Evolutionary conservation across 2,113 vertebrate genomes (phyloP).

Genomic region (Ovibos moschatus): DNA sequence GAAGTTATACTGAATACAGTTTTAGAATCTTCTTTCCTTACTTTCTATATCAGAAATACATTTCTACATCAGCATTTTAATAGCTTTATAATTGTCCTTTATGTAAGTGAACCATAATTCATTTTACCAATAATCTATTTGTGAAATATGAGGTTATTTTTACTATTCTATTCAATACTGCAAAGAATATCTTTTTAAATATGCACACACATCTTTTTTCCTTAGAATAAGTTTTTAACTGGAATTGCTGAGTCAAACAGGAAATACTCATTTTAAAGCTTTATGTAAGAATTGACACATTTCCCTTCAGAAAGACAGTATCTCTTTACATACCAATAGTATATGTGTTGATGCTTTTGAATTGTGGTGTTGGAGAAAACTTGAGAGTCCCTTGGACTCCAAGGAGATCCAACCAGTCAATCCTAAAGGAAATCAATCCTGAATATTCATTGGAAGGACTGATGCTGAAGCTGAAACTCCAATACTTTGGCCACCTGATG

Average conservation of each 20-base stretch:
- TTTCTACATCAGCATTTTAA: not conserved
- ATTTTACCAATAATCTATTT: conserved; percentile 28
- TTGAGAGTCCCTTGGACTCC: not conserved
- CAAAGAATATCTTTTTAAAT: conserved; percentile 11
- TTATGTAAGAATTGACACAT: not conserved
- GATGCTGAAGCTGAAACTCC: not conserved
- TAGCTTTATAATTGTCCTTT: not conserved
- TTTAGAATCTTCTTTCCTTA: not conserved
- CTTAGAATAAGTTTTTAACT: conserved; percentile 19
- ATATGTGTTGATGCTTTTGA: not conserved
- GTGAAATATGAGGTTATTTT: not conserved
- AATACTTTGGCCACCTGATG: not conserved
- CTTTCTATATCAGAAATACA: not conserved
- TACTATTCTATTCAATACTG: not conserved
- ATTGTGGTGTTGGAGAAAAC: not conserved
- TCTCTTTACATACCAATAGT: not conserved
- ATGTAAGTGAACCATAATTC: not conserved
- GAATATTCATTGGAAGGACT: not conserved
- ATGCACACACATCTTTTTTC: not conserved
- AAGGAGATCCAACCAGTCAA: not conserved
- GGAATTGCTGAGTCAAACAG: not conserved
- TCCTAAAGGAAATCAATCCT: not conserved
- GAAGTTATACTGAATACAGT: not conserved
- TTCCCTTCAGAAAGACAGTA: not conserved
- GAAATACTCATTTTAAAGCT: conserved; percentile 13